Conservation (phyloP, 1,140 invertebrate genomes). For the Lethrus apterus region DNA sequence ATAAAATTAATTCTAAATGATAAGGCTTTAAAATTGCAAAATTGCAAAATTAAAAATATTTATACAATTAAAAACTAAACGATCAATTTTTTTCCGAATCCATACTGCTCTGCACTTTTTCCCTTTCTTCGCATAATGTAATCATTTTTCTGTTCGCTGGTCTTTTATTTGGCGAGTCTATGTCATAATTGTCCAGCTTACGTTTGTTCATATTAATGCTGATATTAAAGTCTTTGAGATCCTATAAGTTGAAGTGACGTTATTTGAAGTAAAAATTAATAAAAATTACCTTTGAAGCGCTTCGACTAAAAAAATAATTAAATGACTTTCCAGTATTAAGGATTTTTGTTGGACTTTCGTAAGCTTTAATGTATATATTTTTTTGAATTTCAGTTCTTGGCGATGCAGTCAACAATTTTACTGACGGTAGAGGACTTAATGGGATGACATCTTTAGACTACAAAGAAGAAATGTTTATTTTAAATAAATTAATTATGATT, state of each 20-base stretch:
- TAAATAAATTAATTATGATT: not conserved
- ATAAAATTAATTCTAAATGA: too few species aligned
- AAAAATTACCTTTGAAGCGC: constrained; percentile 73
- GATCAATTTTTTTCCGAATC: too few species aligned
- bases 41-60: too few species aligned
- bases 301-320: constrained; percentile 80
- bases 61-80: too few species aligned
- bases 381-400: constrained; percentile 38
- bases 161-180: constrained; percentile 22
- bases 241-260: constrained; percentile 24
- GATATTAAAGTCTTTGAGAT: constrained; percentile 39
- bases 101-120: too few species aligned
- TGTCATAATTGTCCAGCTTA: constrained; percentile 24
- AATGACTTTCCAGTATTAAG: constrained; percentile 54
- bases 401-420: constrained; percentile 23
- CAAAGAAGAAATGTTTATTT: constrained; percentile 18
- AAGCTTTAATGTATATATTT: constrained; percentile 57
- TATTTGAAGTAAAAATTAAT: constrained; percentile 8
- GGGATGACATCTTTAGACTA: constrained; percentile 41
- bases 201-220: constrained; percentile 36
- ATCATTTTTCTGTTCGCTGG: constrained; percentile 34
- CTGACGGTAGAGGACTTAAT: constrained; percentile 68
- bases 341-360: constrained; percentile 39
- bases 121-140: constrained; percentile 35
- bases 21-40: too few species aligned